phyloP scores from a whole-genome alignment of 2,888 invertebrate genomes.

The Sycophila texana region DNA sequence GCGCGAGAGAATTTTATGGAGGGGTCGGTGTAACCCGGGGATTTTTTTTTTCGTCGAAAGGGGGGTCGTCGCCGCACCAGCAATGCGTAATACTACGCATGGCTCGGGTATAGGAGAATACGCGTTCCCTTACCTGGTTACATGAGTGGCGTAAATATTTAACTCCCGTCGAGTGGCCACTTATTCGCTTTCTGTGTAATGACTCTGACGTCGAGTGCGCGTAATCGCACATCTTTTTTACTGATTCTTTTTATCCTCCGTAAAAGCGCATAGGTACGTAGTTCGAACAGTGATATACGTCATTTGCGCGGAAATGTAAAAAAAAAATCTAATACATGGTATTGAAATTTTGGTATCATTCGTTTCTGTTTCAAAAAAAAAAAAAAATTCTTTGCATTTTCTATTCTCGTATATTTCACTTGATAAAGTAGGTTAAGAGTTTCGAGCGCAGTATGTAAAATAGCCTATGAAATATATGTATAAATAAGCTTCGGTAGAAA shows the following conservation, averaged over 20 bases:
- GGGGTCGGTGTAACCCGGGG: conserved; percentile 53
- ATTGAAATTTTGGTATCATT: background rate
- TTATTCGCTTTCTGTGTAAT: conserved; percentile 51
- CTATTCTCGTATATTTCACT: too few relatives aligned
- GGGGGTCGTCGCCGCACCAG: conserved; percentile 49
- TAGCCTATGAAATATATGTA: too few relatives aligned
- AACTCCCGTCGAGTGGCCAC: conserved; percentile 63
- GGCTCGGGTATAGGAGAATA: conserved; percentile 48
- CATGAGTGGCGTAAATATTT: conserved; percentile 69
- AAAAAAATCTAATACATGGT: background rate
- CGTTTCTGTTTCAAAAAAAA: background rate
- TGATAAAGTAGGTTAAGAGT: too few relatives aligned
- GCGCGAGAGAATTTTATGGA: conserved; percentile 52
- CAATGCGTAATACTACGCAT: background rate
- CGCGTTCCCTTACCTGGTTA: conserved; percentile 59
- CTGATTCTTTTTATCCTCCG: background rate
- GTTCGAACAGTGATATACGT: background rate
- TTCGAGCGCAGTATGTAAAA: too few relatives aligned
- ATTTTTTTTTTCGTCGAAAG: conserved; percentile 53
- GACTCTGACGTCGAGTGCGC: conserved; percentile 33
- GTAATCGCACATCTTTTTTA: conserved; percentile 20
- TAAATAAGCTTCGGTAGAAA: too few relatives aligned
- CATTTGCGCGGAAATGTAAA: background rate
- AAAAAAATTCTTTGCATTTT: background rate
- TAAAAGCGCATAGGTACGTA: background rate